Conservation (phyloP, 2,888 invertebrate species). For the Zygaena filipendulae region DNA sequence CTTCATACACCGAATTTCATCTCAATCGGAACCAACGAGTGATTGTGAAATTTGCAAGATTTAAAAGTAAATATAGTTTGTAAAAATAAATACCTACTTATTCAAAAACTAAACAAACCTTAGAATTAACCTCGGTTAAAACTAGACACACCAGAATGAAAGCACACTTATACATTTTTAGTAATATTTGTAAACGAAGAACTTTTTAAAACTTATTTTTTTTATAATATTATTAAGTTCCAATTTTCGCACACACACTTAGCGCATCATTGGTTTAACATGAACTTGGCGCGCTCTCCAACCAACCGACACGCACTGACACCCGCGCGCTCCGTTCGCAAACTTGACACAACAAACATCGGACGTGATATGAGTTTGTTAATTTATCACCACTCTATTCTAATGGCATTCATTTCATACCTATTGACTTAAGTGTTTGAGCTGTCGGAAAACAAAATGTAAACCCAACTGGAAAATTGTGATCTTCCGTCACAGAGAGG, state of each 20-base stretch:
- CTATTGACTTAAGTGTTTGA: no score
- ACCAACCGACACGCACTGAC: constrained; percentile 47
- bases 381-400: constrained; percentile 41
- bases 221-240: no score
- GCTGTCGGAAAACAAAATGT: no score
- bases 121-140: constrained; percentile 41
- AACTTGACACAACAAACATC: constrained; percentile 24
- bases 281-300: constrained; percentile 44
- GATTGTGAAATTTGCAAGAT: no score
- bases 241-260: constrained; percentile 39
- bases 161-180: constrained; percentile 45
- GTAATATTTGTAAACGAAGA: no score
- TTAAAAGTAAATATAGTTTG: no score
- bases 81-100: no score
- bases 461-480: no score
- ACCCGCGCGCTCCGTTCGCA: constrained; percentile 24
- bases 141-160: constrained; percentile 41
- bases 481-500: no score
- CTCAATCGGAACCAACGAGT: no score
- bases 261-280: constrained; percentile 35
- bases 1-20: no score
- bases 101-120: constrained; percentile 36
- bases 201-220: no score
- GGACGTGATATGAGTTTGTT: constrained; percentile 42
- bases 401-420: constrained; percentile 13